A percentile compares a stretch with the other conserved stretches of the same genome.
These are phyloP conservation scores for Clitarchus hookeri DNA, from an alignment of 2,888 invertebrate genomes.

Conservation along the genomic window DNA sequence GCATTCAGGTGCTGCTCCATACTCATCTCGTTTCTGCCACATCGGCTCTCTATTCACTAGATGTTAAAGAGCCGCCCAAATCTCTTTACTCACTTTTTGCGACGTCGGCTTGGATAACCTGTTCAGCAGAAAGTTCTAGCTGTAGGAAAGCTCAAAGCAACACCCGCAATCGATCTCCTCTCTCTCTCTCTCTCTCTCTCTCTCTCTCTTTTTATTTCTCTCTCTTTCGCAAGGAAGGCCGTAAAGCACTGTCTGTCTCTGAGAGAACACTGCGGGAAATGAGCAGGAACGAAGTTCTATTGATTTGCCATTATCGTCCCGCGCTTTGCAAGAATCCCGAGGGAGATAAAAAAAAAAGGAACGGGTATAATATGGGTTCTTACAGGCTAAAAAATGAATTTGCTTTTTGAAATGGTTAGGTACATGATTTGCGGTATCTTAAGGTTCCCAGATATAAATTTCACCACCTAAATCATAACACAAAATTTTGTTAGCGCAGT, in stretches of 20 bases:
- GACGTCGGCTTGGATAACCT: no score
- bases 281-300: constrained; percentile 5
- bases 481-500: no score
- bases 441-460: neutral
- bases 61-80: no score
- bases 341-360: neutral
- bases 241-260: neutral
- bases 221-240: neutral
- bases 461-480: no score
- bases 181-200: no score
- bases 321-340: neutral
- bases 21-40: no score
- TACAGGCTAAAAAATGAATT: neutral
- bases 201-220: neutral
- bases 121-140: no score
- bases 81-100: no score
- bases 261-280: neutral
- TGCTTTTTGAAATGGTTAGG: neutral
- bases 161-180: no score
- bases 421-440: neutral
- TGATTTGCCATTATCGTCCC: constrained; percentile 2
- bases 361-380: neutral
- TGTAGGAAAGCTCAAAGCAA: no score
- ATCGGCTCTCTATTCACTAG: no score
- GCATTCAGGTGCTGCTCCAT: no score